Percentiles rank a stretch among this genome's conserved stretches.
Conservation (phyloP, 2,888 invertebrate genomes). For the Spodoptera exigua region DNA sequence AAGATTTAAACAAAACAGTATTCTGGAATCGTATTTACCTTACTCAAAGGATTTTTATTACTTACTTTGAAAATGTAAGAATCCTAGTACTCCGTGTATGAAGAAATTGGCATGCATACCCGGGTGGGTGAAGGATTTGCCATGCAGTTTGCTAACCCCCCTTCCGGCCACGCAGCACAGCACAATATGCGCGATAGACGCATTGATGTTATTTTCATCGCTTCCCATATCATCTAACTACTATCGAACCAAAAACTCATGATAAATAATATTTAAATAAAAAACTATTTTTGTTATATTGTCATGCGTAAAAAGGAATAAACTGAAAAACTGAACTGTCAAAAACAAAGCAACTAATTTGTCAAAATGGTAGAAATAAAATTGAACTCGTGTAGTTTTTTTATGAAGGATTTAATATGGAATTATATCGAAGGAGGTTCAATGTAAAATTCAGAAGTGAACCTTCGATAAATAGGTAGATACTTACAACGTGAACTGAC, state of each 20-base stretch:
- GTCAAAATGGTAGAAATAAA: slow-evolving; percentile 1
- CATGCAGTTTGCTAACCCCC: slow-evolving; percentile 64
- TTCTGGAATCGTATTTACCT: too few relatives aligned
- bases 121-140: slow-evolving; percentile 72
- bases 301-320: slow-evolving; percentile 28
- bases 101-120: slow-evolving; percentile 83
- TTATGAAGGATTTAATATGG: slow-evolving; percentile 8
- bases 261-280: slow-evolving; percentile 29
- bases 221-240: slow-evolving; percentile 68
- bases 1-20: too few relatives aligned
- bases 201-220: slow-evolving; percentile 70
- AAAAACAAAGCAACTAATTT: slow-evolving; percentile 21
- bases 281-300: slow-evolving; percentile 16
- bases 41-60: too few relatives aligned
- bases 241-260: slow-evolving; percentile 21
- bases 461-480: too few relatives aligned
- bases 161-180: slow-evolving; percentile 75
- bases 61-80: slow-evolving; percentile 70
- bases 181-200: slow-evolving; percentile 77
- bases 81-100: slow-evolving; percentile 78
- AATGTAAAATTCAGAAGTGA: too few relatives aligned
- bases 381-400: not conserved
- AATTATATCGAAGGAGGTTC: not conserved
- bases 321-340: slow-evolving; percentile 42
- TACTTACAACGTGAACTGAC: too few relatives aligned